Conservation (phyloP, 2,888 invertebrate species). For the Chironomus tentans region DNA sequence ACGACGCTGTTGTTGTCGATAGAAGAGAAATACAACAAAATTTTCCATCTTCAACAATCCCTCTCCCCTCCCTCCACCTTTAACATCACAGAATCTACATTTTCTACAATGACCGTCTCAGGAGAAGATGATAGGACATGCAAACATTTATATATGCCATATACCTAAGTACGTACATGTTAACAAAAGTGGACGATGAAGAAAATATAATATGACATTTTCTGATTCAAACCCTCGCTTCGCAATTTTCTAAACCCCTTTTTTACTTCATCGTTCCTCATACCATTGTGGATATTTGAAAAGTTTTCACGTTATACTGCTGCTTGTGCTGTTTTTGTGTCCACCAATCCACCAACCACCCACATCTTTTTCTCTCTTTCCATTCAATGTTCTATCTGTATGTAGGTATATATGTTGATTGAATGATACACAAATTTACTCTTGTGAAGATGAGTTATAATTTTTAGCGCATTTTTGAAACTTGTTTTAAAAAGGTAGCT, state of each 20-base stretch:
- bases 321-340: neutral
- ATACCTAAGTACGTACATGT: slow-evolving; percentile 10
- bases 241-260: neutral
- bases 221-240: neutral
- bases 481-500: too few species aligned
- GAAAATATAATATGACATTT: slow-evolving; percentile 26
- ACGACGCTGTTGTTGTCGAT: neutral
- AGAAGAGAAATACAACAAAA: neutral
- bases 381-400: neutral
- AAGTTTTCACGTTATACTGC: neutral
- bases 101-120: neutral
- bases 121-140: neutral
- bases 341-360: neutral
- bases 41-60: neutral
- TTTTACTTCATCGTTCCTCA: neutral
- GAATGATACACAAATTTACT: too few species aligned
- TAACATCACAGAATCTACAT: neutral
- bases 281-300: neutral
- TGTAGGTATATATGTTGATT: too few species aligned
- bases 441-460: too few species aligned
- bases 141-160: neutral
- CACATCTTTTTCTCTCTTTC: neutral
- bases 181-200: slow-evolving; percentile 26
- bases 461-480: too few species aligned
- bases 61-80: neutral